These are phyloP conservation scores for Lypha dubia DNA, from an alignment of 2,888 invertebrate species.

Conservation along the genomic window DNA sequence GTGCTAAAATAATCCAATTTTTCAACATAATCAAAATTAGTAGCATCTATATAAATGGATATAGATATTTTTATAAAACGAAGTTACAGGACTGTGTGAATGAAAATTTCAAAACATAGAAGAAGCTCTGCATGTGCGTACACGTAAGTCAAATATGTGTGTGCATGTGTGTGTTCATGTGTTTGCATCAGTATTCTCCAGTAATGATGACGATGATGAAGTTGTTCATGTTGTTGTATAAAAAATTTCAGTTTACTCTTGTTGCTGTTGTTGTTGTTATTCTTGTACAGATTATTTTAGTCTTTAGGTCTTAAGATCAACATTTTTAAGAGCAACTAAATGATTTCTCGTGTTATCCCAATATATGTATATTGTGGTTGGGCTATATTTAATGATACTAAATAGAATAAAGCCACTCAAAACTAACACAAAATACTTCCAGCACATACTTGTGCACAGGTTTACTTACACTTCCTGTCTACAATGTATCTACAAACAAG, in stretches of 20 bases:
- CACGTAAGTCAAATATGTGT: background rate
- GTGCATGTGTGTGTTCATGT: background rate
- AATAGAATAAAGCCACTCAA: slow-evolving; percentile 59
- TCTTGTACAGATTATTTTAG: slow-evolving; percentile 35
- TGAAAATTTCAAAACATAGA: slow-evolving; percentile 1
- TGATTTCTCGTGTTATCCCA: slow-evolving; percentile 72
- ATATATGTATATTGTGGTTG: slow-evolving; percentile 67
- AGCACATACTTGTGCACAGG: background rate
- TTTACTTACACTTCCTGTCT: slow-evolving; percentile 29
- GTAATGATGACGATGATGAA: slow-evolving; percentile 37
- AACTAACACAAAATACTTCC: slow-evolving; percentile 10
- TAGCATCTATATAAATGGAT: slow-evolving; percentile 47
- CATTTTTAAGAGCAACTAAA: slow-evolving; percentile 71
- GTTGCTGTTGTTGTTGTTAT: slow-evolving; percentile 36
- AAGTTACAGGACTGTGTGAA: slow-evolving; percentile 20
- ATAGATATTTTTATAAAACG: background rate
- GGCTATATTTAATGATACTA: slow-evolving; percentile 62
- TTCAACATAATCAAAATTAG: slow-evolving; percentile 62
- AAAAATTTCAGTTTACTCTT: slow-evolving; percentile 21
- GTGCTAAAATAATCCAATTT: slow-evolving; percentile 60
- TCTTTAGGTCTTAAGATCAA: slow-evolving; percentile 64
- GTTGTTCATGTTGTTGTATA: slow-evolving; percentile 44
- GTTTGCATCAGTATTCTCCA: slow-evolving; percentile 3
- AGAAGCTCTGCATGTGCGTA: background rate
- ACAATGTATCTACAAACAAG: background rate